Evolutionary conservation across 2,888 invertebrate species (phyloP).

Genomic region (Spisula solida): DNA sequence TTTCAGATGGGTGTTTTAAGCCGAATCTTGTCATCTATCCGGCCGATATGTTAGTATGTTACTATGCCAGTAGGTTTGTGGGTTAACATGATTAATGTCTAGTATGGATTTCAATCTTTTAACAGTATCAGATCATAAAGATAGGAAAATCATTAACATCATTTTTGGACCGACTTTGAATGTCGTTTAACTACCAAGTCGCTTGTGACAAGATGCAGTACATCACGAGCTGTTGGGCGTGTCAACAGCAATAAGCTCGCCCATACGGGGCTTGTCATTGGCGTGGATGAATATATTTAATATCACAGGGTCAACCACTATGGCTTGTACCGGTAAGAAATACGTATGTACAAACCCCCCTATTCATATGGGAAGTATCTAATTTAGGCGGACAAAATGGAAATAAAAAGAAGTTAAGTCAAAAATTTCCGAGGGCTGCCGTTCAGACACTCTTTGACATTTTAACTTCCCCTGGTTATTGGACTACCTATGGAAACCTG

Average conservation of each 20-base stretch:
- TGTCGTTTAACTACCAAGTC: not conserved
- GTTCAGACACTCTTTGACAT: no score
- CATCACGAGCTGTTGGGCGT: not conserved
- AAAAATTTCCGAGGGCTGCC: no score
- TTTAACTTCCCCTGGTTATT: no score
- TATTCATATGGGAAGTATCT: no score
- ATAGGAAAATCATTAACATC: slow-evolving; percentile 1
- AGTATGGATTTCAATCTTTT: slow-evolving; percentile 8
- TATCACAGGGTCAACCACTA: no score
- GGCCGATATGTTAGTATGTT: slow-evolving; percentile 4
- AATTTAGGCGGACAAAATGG: no score
- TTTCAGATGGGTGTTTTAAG: not conserved
- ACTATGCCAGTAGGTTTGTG: slow-evolving; percentile 33
- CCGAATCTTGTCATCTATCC: not conserved
- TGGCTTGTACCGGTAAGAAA: not conserved
- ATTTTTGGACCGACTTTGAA: not conserved
- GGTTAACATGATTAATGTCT: not conserved
- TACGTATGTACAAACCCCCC: no score
- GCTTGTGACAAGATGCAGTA: not conserved
- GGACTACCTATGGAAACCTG: no score
- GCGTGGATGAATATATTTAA: no score
- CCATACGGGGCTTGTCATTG: no score
- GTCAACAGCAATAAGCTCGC: not conserved
- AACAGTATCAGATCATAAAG: slow-evolving; percentile 8
- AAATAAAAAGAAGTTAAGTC: no score